Evolutionary conservation across 2,888 invertebrate genomes (phyloP).

Genomic region (Barypeithes pellucidus): DNA sequence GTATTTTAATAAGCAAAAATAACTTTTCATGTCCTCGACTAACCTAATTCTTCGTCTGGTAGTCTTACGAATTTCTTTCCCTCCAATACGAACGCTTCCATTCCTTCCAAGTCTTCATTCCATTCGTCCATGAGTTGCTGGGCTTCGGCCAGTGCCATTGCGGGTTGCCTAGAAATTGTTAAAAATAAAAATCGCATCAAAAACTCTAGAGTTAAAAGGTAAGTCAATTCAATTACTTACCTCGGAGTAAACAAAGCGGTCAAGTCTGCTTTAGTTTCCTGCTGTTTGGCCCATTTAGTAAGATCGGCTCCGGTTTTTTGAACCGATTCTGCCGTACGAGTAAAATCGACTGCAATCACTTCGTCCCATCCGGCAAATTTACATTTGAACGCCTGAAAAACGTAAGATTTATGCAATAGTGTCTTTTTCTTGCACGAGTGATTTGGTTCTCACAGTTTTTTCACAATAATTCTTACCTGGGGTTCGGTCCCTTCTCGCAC

Average conservation of each 20-base stretch:
- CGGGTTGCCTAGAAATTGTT: slow-evolving; percentile 81
- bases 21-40: neutral
- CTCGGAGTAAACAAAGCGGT: slow-evolving; percentile 94
- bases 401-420: neutral
- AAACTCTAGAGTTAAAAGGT: too few relatives aligned
- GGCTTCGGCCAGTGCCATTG: slow-evolving; percentile 89
- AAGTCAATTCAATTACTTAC: slow-evolving; percentile 23
- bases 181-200: neutral
- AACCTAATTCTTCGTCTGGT: slow-evolving; percentile 93
- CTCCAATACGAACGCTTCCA: slow-evolving; percentile 98
- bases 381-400: slow-evolving; percentile 88
- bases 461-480: slow-evolving; percentile 72
- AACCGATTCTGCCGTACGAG: slow-evolving; percentile 97
- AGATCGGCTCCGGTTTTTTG: slow-evolving; percentile 97
- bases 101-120: slow-evolving; percentile 98
- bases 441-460: neutral
- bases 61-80: slow-evolving; percentile 97
- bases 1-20: too few relatives aligned
- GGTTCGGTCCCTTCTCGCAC: slow-evolving; percentile 94
- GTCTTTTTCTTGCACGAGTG: too few relatives aligned
- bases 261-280: slow-evolving; percentile 94
- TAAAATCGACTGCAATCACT: slow-evolving; percentile 98
- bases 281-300: slow-evolving; percentile 90
- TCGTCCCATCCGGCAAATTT: slow-evolving; percentile 99
- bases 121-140: slow-evolving; percentile 93